Percentiles rank a stretch among this genome's conserved stretches.
phyloP scores from a whole-genome alignment of 2,113 vertebrate species.

The Pavo muticus region DNA sequence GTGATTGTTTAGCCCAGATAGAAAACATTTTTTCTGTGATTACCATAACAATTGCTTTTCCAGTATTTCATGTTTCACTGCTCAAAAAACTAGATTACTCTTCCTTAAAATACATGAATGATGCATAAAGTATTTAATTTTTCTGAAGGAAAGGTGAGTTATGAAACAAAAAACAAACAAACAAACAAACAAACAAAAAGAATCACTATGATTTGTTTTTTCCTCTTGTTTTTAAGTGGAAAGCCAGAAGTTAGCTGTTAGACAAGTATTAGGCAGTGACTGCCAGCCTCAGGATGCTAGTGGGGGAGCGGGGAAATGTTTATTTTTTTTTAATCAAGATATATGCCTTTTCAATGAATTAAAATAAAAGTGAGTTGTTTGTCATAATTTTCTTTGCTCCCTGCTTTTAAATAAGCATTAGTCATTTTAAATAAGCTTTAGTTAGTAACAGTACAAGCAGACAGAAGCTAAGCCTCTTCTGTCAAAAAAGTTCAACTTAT shows the following conservation, averaged over 20 bases:
- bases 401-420: background rate
- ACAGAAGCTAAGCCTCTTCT: background rate
- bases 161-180: background rate
- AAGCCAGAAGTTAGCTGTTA: background rate
- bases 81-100: background rate
- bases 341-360: background rate
- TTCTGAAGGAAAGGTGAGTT: background rate
- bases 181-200: background rate
- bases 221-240: background rate
- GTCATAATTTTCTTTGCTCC: background rate
- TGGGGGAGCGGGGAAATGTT: background rate
- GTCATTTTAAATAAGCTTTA: background rate
- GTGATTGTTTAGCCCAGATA: background rate
- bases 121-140: background rate
- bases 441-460: background rate
- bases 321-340: background rate
- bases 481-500: background rate
- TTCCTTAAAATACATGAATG: background rate
- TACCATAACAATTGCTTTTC: background rate
- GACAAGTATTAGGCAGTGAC: background rate
- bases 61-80: background rate
- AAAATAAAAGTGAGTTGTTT: background rate
- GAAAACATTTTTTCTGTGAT: background rate
- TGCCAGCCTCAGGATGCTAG: background rate
- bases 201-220: background rate